Conservation (phyloP, 1,140 invertebrate species). For the Luehdorfia chinensis region DNA sequence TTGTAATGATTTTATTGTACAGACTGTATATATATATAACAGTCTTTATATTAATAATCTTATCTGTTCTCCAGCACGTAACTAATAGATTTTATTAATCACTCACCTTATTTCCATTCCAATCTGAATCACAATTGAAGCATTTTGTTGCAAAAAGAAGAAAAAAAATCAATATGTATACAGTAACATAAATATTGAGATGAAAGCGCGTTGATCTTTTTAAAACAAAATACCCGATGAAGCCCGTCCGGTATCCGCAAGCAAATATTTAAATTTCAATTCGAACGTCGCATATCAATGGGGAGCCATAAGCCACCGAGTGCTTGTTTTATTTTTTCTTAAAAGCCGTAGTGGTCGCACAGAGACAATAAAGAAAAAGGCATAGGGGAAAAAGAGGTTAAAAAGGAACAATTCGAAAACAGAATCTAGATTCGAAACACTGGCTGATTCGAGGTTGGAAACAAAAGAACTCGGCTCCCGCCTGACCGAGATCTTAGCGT, state of each 20-base stretch:
- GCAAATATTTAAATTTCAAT: constrained; percentile 77
- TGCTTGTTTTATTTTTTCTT: constrained; percentile 53
- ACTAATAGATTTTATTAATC: background rate
- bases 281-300: constrained; percentile 75
- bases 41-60: background rate
- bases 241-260: constrained; percentile 56
- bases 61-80: too few relatives aligned
- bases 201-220: constrained; percentile 57
- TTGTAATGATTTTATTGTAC: too few relatives aligned
- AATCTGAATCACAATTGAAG: too few relatives aligned
- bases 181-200: constrained; percentile 67
- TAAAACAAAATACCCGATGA: constrained; percentile 65
- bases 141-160: background rate
- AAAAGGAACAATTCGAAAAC: constrained; percentile 62
- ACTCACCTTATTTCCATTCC: background rate
- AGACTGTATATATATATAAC: too few relatives aligned
- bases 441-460: constrained; percentile 72
- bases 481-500: constrained; percentile 74
- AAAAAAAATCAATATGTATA: constrained; percentile 1
- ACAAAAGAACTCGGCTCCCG: constrained; percentile 71
- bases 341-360: constrained; percentile 50
- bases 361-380: constrained; percentile 75
- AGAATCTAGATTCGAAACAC: constrained; percentile 74
- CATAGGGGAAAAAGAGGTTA: constrained; percentile 48
- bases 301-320: constrained; percentile 73